phyloP scores from a whole-genome alignment of 2,888 invertebrate genomes.

The Cordilura impudica region DNA sequence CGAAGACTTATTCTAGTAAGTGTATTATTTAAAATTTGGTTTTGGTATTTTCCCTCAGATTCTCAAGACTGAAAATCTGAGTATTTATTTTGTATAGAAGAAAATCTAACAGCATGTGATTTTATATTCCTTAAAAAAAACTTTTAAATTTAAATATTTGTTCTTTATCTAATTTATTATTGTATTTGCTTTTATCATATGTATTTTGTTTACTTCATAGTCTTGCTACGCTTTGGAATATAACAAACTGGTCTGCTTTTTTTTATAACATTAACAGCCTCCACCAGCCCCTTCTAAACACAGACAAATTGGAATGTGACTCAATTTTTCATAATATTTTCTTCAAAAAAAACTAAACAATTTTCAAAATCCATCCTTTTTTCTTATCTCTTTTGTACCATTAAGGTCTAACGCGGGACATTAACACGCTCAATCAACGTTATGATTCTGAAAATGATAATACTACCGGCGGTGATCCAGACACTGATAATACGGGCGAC shows the following conservation, averaged over 20 bases:
- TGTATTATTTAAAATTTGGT: no score
- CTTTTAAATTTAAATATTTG: not conserved
- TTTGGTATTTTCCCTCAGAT: no score
- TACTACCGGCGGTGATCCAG: conserved; percentile 82
- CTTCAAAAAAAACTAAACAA: conserved; percentile 3
- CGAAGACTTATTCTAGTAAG: no score
- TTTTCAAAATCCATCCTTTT: not conserved
- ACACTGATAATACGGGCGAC: conserved; percentile 86
- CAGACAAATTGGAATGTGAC: conserved; percentile 10
- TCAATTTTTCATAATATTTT: conserved; percentile 4
- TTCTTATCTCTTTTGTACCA: not conserved
- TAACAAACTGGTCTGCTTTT: conserved; percentile 42
- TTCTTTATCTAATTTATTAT: not conserved
- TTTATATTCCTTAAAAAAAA: no score
- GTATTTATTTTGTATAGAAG: not conserved
- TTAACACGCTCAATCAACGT: conserved; percentile 76
- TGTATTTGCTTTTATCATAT: conserved; percentile 25
- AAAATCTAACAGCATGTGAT: no score
- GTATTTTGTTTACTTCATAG: conserved; percentile 30
- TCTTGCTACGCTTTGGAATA: conserved; percentile 57
- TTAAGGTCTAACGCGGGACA: conserved; percentile 76
- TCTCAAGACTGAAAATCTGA: no score
- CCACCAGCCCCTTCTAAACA: not conserved
- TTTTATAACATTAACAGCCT: conserved; percentile 27
- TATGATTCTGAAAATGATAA: conserved; percentile 79